These are phyloP conservation scores for Cercopithecus mitis DNA, from an alignment of 2,797 vertebrate species.

Conservation along the genomic window DNA sequence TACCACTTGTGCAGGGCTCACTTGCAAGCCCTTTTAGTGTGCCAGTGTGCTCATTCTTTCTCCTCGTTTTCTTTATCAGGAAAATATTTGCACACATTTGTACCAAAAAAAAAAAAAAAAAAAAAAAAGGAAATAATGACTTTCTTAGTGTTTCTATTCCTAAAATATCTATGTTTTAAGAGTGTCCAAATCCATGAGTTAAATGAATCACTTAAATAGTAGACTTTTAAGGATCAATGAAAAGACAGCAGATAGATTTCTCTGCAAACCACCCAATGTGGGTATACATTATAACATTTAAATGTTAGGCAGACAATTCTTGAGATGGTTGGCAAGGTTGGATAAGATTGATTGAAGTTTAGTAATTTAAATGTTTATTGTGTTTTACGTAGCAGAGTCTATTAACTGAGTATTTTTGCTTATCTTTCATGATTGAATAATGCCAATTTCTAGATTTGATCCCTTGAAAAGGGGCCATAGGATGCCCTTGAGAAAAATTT, in stretches of 20 bases:
- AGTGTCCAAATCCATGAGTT: neutral
- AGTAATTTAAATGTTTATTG: neutral
- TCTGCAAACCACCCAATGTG: neutral
- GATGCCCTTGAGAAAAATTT: neutral
- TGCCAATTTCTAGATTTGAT: neutral
- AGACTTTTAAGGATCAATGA: neutral
- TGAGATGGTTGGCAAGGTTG: neutral
- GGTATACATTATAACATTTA: neutral
- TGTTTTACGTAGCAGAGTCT: neutral
- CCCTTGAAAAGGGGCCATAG: neutral
- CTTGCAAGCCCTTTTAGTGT: fast-evolving
- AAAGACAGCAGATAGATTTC: neutral
- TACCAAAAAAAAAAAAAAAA: neutral
- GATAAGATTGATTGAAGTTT: neutral
- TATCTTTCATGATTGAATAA: neutral
- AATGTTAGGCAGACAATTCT: neutral
- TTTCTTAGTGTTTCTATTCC: neutral
- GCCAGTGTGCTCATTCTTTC: neutral
- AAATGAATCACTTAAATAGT: neutral
- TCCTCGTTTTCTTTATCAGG: neutral
- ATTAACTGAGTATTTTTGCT: neutral
- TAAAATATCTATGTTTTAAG: neutral
- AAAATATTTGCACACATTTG: neutral
- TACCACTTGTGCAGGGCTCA: neutral
- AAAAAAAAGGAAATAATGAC: neutral